Evolutionary conservation across 2,888 invertebrate genomes (phyloP).

Genomic region (Scelioninae gen. 1): DNA sequence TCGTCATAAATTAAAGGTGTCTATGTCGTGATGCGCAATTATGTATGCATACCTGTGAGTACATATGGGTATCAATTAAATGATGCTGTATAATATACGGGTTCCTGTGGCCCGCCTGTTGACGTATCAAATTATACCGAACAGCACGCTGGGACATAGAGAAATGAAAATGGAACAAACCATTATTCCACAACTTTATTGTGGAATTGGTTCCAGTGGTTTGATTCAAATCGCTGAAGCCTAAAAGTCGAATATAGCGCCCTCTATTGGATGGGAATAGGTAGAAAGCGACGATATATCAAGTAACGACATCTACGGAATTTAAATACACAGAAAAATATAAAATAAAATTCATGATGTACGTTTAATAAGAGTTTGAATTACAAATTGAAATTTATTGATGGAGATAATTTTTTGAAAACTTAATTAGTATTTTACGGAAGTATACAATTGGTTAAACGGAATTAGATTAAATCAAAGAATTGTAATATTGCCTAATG

Average conservation of each 20-base stretch:
- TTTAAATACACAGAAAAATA: too few species aligned
- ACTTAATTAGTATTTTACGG: conserved; percentile 28
- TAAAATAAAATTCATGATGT: too few species aligned
- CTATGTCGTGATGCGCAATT: neutral
- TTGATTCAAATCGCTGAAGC: too few species aligned
- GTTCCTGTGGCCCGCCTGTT: conserved; percentile 27
- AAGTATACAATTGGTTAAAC: too few species aligned
- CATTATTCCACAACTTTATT: too few species aligned
- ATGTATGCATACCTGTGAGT: conserved; percentile 4
- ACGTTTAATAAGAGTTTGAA: neutral
- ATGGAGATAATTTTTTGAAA: neutral
- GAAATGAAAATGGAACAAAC: conserved; percentile 8
- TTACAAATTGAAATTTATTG: too few species aligned
- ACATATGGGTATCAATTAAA: conserved; percentile 37
- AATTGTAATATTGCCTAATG: conserved; percentile 18
- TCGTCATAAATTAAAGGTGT: conserved; percentile 25
- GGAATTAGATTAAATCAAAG: too few species aligned
- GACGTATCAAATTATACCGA: conserved; percentile 36
- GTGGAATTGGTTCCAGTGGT: too few species aligned
- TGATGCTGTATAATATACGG: conserved; percentile 44
- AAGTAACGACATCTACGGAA: too few species aligned
- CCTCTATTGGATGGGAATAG: too few species aligned
- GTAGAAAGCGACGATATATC: too few species aligned
- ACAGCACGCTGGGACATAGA: neutral
- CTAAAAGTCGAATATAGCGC: too few species aligned